phyloP scores from a whole-genome alignment of 2,888 invertebrate genomes.

The Pyrgus malvae region DNA sequence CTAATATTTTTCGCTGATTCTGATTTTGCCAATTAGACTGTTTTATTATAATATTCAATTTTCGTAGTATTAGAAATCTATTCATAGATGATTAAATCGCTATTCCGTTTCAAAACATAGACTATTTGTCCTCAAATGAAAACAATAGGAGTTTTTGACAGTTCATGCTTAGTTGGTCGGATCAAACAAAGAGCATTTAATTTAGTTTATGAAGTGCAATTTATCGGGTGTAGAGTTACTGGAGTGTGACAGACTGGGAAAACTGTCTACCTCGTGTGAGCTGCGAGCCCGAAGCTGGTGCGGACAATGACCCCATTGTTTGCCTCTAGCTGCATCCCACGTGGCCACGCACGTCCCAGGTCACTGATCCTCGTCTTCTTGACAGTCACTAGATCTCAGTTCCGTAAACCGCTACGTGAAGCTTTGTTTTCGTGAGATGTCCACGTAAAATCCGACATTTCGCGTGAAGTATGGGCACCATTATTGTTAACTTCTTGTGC shows the following conservation, averaged over 20 bases:
- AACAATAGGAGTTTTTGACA: background rate
- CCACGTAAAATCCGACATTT: background rate
- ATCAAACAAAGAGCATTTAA: background rate
- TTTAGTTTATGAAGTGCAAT: background rate
- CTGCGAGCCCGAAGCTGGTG: background rate
- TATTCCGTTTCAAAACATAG: too few relatives aligned
- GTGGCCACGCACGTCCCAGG: background rate
- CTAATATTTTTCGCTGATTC: too few relatives aligned
- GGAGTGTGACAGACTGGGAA: background rate
- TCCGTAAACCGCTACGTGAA: too few relatives aligned
- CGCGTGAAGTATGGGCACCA: background rate
- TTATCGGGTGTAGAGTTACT: background rate
- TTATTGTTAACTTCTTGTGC: background rate
- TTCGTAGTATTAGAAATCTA: too few relatives aligned
- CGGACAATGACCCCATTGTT: slow-evolving; percentile 2
- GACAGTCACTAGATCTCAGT: background rate
- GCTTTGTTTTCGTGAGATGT: background rate
- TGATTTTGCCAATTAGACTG: too few relatives aligned
- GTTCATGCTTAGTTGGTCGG: background rate
- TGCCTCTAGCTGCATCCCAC: background rate
- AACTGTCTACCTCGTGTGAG: too few relatives aligned
- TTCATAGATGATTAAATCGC: too few relatives aligned
- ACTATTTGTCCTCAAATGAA: background rate
- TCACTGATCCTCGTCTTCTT: background rate
- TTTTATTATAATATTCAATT: too few relatives aligned